A percentile compares a stretch with the other conserved stretches of the same genome.
Conservation (phyloP, 2,888 invertebrate species). For the Criorhina ranunculi region DNA sequence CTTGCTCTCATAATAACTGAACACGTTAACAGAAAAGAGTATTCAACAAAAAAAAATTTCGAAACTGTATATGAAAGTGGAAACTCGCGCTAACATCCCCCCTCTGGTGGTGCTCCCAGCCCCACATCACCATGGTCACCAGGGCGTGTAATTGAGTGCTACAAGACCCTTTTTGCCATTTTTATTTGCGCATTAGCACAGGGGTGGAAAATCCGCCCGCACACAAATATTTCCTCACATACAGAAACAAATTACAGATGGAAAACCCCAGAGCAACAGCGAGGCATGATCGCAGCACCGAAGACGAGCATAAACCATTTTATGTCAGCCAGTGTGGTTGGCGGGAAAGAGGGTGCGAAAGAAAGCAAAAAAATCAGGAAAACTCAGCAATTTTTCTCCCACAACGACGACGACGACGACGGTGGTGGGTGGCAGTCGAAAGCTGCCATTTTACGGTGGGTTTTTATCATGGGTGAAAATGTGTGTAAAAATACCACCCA, state of each 20-base stretch:
- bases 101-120: conserved; percentile 34
- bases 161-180: conserved; percentile 85
- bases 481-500: conserved; percentile 70
- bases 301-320: conserved; percentile 76
- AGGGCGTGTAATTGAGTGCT: conserved; percentile 85
- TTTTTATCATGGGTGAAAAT: conserved; percentile 75
- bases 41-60: conserved; percentile 53
- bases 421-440: conserved; percentile 61
- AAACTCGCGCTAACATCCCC: conserved; percentile 57
- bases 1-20: conserved; percentile 83
- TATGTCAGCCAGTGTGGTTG: conserved; percentile 72
- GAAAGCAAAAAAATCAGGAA: conserved; percentile 54
- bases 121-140: conserved; percentile 81
- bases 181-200: conserved; percentile 85
- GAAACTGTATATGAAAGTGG: conserved; percentile 59
- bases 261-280: conserved; percentile 46
- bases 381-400: conserved; percentile 75
- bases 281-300: conserved; percentile 57
- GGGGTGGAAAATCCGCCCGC: conserved; percentile 80
- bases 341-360: conserved; percentile 43
- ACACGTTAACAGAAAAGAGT: conserved; percentile 75
- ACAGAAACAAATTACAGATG: conserved; percentile 75
- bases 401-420: conserved; percentile 22
- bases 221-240: conserved; percentile 61
- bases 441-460: conserved; percentile 75